Evolutionary conservation across 2,797 vertebrate species (phyloP), one percentile per base, ranked within the genome.

Genomic region (Sus cebifrons): DNA sequence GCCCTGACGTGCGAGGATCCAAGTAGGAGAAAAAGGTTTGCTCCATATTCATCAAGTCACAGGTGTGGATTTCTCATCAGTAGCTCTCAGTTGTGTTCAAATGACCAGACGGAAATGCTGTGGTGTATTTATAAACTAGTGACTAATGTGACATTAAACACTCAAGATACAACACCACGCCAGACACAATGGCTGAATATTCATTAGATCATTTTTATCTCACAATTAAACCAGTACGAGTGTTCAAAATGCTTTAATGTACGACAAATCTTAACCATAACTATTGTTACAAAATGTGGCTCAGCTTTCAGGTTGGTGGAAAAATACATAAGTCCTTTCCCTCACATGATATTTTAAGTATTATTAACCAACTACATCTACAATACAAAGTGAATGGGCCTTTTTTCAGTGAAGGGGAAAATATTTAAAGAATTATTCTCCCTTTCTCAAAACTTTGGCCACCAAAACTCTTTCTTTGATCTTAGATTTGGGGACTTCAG

Each of bases 201-300:
- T 87, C 65, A 96, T 95, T 79, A 91, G 82, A 92, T 95, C 25
- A 77, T 95, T 97, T 98, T 98, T 32, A 54, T 60, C 81, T 97
- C 68, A 94, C 74, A 74, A 93, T 83, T 93, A 94, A 89, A 92
- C 49, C 27, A 52, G 15, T 18, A 82, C 97, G 96, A 89, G 71
- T 75, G 13, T 91, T 97, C 82, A 82, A 96, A 93, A 84, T 87
- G 3, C 79, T 70, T 93, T 94, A 67, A 91, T 82, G 79, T 97
- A 52, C 97, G 92, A 56, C 60, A 91, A 44, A 87, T 91, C 73
- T 96, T 93, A 62, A 44, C 40, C 56, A 96, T 62, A 95, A 89
- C 77, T 97, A 78, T 90, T 97, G 73, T 95, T 93, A 94, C 73
- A 95, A 83, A 97, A 95, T 96, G 52, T 84, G 75, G 68, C 21